phyloP scores from a whole-genome alignment of 2,888 invertebrate species.

The Chymomyza caudatula region DNA sequence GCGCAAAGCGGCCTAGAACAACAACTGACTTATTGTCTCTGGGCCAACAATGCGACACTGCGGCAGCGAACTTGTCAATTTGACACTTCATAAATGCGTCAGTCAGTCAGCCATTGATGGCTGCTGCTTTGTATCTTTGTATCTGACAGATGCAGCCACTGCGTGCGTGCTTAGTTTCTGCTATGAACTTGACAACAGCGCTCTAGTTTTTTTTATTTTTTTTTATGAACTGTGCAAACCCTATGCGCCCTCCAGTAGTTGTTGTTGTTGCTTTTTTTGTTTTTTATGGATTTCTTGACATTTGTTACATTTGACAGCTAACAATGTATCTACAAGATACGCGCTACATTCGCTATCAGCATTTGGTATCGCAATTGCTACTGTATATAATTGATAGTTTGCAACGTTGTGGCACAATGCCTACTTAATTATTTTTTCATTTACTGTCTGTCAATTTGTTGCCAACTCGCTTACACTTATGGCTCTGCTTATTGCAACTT shows the following conservation, averaged over 20 bases:
- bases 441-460: conserved; percentile 35
- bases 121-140: conserved; percentile 31
- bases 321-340: conserved; percentile 66
- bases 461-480: no score
- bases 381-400: conserved; percentile 58
- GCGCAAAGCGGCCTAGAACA: conserved; percentile 19
- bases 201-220: conserved; percentile 11
- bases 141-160: conserved; percentile 58
- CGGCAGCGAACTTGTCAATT: conserved; percentile 62
- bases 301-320: conserved; percentile 72
- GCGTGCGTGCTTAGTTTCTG: conserved; percentile 40
- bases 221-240: conserved; percentile 18
- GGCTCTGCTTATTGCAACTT: no score
- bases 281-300: conserved; percentile 53
- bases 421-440: conserved; percentile 70
- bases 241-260: background rate
- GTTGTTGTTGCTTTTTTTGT: background rate
- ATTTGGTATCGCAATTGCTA: conserved; percentile 8
- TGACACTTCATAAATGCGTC: conserved; percentile 69
- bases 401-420: conserved; percentile 42
- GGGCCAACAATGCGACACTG: conserved; percentile 6
- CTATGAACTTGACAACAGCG: conserved; percentile 68
- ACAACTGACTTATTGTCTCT: conserved; percentile 10
- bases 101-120: background rate
- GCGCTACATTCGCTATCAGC: conserved; percentile 23